Evolutionary conservation across 2,888 invertebrate species (phyloP), one percentile per base, ranked within the genome.

Genomic region (Drosophila tanythrix): DNA sequence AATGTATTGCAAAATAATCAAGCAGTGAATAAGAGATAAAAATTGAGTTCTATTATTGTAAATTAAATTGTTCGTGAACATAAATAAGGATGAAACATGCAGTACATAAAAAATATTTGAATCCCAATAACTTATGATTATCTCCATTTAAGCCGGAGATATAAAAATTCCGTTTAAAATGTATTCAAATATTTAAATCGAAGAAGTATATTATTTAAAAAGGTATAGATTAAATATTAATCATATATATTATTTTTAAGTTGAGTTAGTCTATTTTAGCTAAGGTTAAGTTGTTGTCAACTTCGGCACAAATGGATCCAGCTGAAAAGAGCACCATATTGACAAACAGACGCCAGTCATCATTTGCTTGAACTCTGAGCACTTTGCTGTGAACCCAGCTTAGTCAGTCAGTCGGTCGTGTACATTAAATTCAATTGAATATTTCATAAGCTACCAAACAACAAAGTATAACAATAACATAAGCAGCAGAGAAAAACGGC

Each of bases 351-450:
- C 38, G 63, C 7, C 36, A 79, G 65, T 66, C 60, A 58, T 61
- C 53, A 66, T 74, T 79, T 66, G 71, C 58, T 66, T 80, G 81
- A 78, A 80, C 78, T 76, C 59, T 55, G 76, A 65, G 78, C 77
- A 80, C 78, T 78, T 76, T 68, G 77, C 75, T 65, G 76, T 78
- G 81, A 74, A 75, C 59, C 64, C 74, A 70, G 81, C 77, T 81
- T 77, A 76, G 74, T 83, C 81, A 81, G 81, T 81, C 83, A 83
- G 74, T 81, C 77, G 81, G 81, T 82, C 81, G 84, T 83, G 75
- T 82, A 78, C 83, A 85, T 83, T 82, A 83, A 85, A 80, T 89
- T 84, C 89, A 82, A 89, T 89, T 84, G 83, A 83, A 89, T 89
- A 82, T 89, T 89, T 87, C 78, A 87, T 83, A 84, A 89, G 76